Conservation (phyloP, 1,140 invertebrate genomes). For the Drosophila seguyi region DNA sequence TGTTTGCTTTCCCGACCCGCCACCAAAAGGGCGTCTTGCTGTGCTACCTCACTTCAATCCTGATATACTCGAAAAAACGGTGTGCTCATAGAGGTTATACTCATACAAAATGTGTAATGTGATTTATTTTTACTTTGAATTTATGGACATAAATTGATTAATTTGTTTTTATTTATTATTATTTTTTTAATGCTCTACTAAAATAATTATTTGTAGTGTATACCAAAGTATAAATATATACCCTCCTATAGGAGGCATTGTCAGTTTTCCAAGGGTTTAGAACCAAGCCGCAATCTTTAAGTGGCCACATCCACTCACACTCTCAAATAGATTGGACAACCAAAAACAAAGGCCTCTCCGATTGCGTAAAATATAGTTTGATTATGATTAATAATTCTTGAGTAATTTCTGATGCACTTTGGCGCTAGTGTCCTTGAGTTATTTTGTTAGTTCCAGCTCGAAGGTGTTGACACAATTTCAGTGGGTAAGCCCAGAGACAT, state of each 20-base stretch:
- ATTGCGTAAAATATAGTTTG: conserved; percentile 13
- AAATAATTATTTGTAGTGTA: background rate
- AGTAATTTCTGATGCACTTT: conserved; percentile 53
- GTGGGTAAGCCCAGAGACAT: conserved; percentile 8
- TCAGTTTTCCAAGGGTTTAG: conserved; percentile 3
- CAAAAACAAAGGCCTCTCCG: conserved; percentile 15
- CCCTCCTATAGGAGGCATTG: background rate
- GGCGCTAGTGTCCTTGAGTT: conserved; percentile 16
- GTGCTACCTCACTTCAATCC: conserved; percentile 36
- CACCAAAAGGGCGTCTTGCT: conserved; percentile 32
- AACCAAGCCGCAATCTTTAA: conserved; percentile 23
- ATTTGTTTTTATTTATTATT: background rate
- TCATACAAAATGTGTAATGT: background rate
- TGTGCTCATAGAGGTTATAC: background rate
- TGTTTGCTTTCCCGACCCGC: conserved; percentile 56
- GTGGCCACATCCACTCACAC: conserved; percentile 4
- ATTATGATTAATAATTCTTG: conserved; percentile 32
- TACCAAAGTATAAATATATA: background rate
- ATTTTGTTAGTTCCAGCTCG: conserved; percentile 15
- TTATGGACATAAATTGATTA: too few species aligned
- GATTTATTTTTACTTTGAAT: background rate
- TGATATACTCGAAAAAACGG: conserved; percentile 9
- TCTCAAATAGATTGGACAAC: conserved; percentile 13
- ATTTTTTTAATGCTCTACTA: background rate
- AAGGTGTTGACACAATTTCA: conserved; percentile 38